Percentiles rank a stretch among this genome's conserved stretches.
Evolutionary conservation across 2,797 vertebrate genomes (phyloP).

Genomic region (Sylvia borin): DNA sequence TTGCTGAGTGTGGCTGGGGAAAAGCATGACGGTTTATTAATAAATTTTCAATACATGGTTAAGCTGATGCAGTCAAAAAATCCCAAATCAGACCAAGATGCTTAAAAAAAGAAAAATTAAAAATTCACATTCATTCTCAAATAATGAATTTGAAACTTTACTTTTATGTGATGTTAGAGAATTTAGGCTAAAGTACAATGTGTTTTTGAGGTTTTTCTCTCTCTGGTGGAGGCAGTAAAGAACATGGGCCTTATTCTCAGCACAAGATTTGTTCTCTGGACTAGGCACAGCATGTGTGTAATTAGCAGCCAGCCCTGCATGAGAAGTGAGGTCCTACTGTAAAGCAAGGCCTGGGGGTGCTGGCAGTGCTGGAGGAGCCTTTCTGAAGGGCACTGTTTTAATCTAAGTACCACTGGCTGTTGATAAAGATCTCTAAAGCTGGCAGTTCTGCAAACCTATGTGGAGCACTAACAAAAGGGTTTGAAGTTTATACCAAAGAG

Average conservation of each 20-base stretch:
- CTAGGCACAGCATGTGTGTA: background rate
- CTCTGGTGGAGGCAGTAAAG: background rate
- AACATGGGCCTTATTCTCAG: background rate
- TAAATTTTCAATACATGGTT: background rate
- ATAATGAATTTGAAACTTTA: background rate
- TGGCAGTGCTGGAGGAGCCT: background rate
- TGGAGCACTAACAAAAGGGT: background rate
- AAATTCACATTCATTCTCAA: background rate
- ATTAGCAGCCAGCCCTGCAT: background rate
- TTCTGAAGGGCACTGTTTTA: background rate
- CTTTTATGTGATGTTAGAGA: background rate
- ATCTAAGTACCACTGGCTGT: background rate
- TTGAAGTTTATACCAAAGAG: background rate
- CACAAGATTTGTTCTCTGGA: background rate
- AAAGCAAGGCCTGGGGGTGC: background rate
- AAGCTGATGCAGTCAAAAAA: background rate
- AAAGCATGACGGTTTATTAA: background rate
- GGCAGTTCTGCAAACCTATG: background rate
- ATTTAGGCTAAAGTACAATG: background rate
- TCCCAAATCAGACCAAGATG: background rate
- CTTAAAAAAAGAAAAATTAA: background rate
- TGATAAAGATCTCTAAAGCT: background rate
- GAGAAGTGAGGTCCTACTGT: background rate
- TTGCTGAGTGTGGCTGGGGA: background rate
- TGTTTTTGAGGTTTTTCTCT: background rate